Evolutionary conservation across 2,113 vertebrate genomes (phyloP).

Genomic region (Spilogale gracilis): DNA sequence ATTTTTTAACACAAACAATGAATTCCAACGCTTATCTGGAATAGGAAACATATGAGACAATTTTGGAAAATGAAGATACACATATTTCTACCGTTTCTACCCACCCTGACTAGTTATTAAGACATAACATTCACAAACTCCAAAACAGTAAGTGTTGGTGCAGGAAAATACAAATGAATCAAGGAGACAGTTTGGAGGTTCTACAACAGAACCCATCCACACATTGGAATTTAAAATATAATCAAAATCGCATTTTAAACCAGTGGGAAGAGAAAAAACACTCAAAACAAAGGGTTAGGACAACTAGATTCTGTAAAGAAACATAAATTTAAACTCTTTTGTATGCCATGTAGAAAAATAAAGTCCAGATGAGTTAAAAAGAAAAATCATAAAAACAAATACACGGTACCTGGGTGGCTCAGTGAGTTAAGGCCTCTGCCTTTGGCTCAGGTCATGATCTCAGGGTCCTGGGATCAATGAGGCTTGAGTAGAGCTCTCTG

Average conservation of each 20-base stretch:
- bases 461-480: too few species aligned
- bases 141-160: not conserved
- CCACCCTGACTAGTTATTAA: not conserved
- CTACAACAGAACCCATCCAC: not conserved
- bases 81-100: too few species aligned
- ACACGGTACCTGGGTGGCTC: too few species aligned
- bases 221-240: not conserved
- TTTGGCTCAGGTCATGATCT: too few species aligned
- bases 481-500: too few species aligned
- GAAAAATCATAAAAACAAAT: not conserved
- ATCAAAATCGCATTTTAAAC: not conserved
- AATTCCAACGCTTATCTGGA: not conserved
- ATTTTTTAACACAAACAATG: not conserved
- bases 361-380: not conserved
- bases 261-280: not conserved
- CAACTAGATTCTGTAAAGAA: not conserved
- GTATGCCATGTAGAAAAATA: not conserved
- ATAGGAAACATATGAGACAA: not conserved
- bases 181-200: not conserved
- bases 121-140: not conserved
- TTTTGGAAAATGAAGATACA: constrained; percentile 11
- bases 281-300: not conserved
- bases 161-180: not conserved
- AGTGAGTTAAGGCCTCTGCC: too few species aligned
- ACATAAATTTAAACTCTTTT: not conserved